phyloP scores from a whole-genome alignment of 2,113 vertebrate species.

The Meles meles region DNA sequence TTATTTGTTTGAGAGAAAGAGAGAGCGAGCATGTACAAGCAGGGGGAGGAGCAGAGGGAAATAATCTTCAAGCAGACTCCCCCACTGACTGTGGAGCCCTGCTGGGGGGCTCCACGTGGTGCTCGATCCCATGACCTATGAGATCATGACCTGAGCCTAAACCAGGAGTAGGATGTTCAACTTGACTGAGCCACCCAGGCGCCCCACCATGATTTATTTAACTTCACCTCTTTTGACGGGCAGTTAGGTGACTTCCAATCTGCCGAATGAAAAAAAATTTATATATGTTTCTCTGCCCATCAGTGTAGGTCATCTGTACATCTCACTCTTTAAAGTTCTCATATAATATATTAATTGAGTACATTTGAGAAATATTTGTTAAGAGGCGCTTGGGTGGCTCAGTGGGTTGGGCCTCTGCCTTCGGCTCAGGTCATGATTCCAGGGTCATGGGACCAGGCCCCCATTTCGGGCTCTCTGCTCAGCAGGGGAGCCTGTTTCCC shows the following conservation, averaged over 20 bases:
- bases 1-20: not conserved
- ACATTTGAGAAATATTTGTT: conserved; percentile 23
- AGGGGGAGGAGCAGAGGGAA: not conserved
- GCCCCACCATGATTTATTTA: not conserved
- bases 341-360: not conserved
- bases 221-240: not conserved
- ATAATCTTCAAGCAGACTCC: not conserved
- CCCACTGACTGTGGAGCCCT: not conserved
- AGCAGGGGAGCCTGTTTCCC: no score
- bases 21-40: not conserved
- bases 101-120: not conserved
- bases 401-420: no score
- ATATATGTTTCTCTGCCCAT: not conserved
- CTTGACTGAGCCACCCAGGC: not conserved
- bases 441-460: no score
- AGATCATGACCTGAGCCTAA: not conserved
- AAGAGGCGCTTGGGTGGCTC: not conserved
- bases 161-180: not conserved
- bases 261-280: not conserved
- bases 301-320: not conserved
- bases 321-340: not conserved
- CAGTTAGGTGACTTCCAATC: conserved; percentile 9
- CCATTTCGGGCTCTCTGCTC: no score
- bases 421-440: no score
- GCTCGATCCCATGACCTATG: not conserved